Conservation (phyloP, 2,888 invertebrate species). For the Rutpela maculata region DNA sequence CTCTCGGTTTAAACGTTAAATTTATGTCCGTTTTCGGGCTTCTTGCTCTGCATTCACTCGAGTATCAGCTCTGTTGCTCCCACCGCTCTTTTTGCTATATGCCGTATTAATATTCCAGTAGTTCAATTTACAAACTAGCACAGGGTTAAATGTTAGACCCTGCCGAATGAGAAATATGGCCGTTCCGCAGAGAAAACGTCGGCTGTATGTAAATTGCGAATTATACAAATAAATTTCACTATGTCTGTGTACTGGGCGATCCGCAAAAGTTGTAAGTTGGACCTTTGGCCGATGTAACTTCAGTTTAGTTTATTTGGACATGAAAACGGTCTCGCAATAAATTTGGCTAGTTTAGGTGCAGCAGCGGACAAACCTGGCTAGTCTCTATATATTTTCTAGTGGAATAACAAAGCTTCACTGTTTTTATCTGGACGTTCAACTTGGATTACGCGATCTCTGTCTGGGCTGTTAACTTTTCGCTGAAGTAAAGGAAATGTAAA, state of each 20-base stretch:
- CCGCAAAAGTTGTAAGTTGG: background rate
- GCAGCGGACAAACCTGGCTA: background rate
- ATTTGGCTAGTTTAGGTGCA: background rate
- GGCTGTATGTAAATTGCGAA: conserved; percentile 34
- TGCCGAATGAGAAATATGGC: conserved; percentile 44
- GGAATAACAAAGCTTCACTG: background rate
- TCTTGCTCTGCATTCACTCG: background rate
- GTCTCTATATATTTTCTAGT: background rate
- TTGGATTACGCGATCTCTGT: too few relatives aligned
- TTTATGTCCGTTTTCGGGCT: conserved; percentile 9
- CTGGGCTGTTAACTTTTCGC: too few relatives aligned
- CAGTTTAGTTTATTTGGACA: conserved; percentile 9
- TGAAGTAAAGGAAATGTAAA: too few relatives aligned
- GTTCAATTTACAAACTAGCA: conserved; percentile 49
- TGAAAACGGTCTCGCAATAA: conserved; percentile 9
- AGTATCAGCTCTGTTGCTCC: conserved; percentile 6
- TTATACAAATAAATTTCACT: conserved; percentile 20
- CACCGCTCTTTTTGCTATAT: conserved; percentile 25
- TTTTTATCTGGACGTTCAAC: too few relatives aligned
- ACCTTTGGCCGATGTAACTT: conserved; percentile 7
- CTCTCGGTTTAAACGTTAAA: background rate
- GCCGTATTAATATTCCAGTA: conserved; percentile 47
- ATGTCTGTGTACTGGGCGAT: conserved; percentile 14
- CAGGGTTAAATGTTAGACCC: conserved; percentile 38
- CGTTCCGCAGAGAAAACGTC: conserved; percentile 18